Evolutionary conservation across 2,113 vertebrate species (phyloP).

Genomic region (Pedetes capensis): DNA sequence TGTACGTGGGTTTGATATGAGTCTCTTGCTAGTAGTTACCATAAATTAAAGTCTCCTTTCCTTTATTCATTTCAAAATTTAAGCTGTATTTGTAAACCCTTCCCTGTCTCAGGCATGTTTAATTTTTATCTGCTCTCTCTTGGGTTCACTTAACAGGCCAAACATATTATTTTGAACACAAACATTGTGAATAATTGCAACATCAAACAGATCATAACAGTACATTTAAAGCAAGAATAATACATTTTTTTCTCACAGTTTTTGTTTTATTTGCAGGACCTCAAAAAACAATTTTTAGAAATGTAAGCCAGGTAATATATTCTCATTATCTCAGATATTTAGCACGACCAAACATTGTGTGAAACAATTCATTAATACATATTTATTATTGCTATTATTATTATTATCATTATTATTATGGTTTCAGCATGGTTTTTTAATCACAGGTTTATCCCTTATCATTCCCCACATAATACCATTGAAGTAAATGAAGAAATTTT

Average conservation of each 20-base stretch:
- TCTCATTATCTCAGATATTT: neutral
- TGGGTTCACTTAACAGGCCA: neutral
- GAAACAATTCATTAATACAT: neutral
- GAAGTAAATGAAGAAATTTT: neutral
- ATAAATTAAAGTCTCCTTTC: neutral
- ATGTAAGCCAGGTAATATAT: neutral
- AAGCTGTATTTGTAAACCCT: neutral
- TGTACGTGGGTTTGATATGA: too few species aligned
- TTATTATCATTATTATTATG: too few species aligned
- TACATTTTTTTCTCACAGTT: neutral
- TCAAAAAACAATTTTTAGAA: neutral
- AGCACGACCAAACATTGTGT: neutral
- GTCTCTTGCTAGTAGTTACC: neutral
- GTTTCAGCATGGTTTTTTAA: neutral
- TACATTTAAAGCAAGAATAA: neutral
- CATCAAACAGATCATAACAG: neutral
- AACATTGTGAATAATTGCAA: neutral
- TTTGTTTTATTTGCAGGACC: neutral
- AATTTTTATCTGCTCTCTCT: neutral
- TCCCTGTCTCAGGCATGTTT: neutral
- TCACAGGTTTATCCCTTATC: neutral
- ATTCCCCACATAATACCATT: neutral
- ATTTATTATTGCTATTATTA: too few species aligned
- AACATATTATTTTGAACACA: slow-evolving; percentile 8
- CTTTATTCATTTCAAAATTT: neutral